Evolutionary conservation across 92 coral and sea anemone genomes (phyloP).

Genomic region (Epizoanthus fatuus): DNA sequence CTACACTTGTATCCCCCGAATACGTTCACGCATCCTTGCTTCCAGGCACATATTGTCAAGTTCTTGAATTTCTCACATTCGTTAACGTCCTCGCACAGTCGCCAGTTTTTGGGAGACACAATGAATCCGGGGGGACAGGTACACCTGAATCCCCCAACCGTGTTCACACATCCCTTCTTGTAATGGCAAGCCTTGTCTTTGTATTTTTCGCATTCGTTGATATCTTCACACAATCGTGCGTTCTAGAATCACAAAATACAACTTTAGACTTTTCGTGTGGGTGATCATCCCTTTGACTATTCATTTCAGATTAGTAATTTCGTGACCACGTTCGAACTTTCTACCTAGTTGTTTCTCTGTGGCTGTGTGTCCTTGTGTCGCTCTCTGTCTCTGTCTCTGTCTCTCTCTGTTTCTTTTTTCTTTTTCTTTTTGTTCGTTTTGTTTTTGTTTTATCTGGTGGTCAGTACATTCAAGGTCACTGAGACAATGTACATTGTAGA

Average conservation of each 20-base stretch:
- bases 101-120: slow-evolving; percentile 15
- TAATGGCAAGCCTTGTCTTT: slow-evolving; percentile 32
- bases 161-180: slow-evolving; percentile 29
- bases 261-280: neutral
- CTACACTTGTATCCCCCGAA: slow-evolving; percentile 64
- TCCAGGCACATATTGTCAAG: slow-evolving; percentile 59
- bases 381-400: too few species aligned
- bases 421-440: too few species aligned
- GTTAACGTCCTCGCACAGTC: slow-evolving; percentile 59
- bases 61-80: slow-evolving; percentile 64
- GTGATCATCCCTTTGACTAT: too few species aligned
- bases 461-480: too few species aligned
- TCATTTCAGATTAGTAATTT: too few species aligned
- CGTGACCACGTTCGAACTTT: too few species aligned
- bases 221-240: slow-evolving; percentile 9
- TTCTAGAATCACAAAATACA: neutral
- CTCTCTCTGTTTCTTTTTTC: too few species aligned
- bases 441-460: too few species aligned
- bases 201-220: slow-evolving; percentile 7
- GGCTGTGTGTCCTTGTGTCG: neutral
- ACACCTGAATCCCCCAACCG: slow-evolving; percentile 17
- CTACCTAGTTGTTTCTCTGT: too few species aligned
- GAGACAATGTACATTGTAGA: neutral
- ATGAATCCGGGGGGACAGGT: slow-evolving; percentile 16
- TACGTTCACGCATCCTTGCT: slow-evolving; percentile 67